Conservation (phyloP, 2,797 vertebrate species). For the Hipposideros larvatus region DNA sequence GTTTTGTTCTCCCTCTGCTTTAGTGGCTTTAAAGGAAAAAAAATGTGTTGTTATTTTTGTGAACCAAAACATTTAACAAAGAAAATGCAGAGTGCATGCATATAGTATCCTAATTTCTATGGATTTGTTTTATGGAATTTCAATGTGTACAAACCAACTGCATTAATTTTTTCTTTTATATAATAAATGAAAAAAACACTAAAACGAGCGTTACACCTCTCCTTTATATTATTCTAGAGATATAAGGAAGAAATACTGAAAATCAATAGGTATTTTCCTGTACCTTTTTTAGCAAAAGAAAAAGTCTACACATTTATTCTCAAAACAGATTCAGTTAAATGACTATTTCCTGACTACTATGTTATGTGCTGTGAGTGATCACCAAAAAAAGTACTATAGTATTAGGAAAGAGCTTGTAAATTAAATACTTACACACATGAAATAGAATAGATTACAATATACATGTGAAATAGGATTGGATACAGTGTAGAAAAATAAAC, state of each 20-base stretch:
- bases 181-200: constrained; percentile 91
- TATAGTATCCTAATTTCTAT: constrained; percentile 95
- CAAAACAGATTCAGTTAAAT: constrained; percentile 48
- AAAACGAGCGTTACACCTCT: constrained; percentile 75
- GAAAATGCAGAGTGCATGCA: constrained; percentile 97
- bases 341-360: constrained; percentile 19
- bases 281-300: not conserved
- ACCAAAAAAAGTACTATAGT: not conserved
- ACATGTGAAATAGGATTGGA: not conserved
- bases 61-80: constrained; percentile 92
- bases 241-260: constrained; percentile 21
- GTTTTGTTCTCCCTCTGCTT: constrained; percentile 93
- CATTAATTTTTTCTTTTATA: constrained; percentile 95
- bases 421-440: not conserved
- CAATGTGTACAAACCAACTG: constrained; percentile 94
- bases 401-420: constrained; percentile 1
- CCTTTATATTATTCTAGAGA: constrained; percentile 75
- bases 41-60: constrained; percentile 93
- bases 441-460: not conserved
- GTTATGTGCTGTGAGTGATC: not conserved
- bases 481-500: constrained; percentile 15
- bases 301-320: constrained; percentile 12
- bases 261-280: not conserved
- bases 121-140: constrained; percentile 93
- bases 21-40: constrained; percentile 91